These are phyloP conservation scores for Cephus spinipes DNA, from an alignment of 2,888 invertebrate species.

Conservation along the genomic window DNA sequence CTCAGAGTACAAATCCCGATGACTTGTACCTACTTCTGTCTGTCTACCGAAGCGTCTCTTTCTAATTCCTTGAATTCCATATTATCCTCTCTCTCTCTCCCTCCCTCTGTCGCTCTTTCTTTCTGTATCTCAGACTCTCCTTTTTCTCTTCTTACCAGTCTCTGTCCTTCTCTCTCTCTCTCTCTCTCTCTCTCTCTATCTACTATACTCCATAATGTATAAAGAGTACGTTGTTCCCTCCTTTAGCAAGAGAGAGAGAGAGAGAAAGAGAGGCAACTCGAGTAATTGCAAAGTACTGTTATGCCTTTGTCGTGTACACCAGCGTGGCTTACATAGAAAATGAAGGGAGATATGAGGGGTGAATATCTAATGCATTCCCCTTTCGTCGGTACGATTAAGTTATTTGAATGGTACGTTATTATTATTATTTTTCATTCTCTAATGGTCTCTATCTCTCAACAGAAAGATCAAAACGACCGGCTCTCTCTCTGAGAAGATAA, in stretches of 20 bases:
- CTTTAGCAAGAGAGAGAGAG: not conserved
- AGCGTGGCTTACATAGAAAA: not conserved
- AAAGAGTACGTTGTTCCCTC: not conserved
- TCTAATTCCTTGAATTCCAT: not conserved
- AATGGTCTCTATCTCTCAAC: not conserved
- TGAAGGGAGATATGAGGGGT: not conserved
- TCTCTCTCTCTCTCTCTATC: slow-evolving; percentile 14
- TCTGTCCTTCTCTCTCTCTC: slow-evolving; percentile 15
- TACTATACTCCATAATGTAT: not conserved
- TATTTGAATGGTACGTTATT: not conserved
- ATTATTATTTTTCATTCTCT: not conserved
- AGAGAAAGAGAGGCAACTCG: slow-evolving; percentile 24
- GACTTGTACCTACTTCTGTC: slow-evolving; percentile 21
- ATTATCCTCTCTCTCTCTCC: not conserved
- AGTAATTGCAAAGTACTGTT: slow-evolving; percentile 43
- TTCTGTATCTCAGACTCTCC: slow-evolving; percentile 5
- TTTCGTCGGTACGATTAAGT: not conserved
- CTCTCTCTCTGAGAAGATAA: not conserved
- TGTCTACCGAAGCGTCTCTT: not conserved
- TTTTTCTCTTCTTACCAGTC: not conserved
- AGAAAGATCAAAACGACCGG: not conserved
- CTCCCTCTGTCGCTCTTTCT: slow-evolving; percentile 19
- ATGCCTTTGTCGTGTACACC: slow-evolving; percentile 34
- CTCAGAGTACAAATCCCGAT: slow-evolving; percentile 33
- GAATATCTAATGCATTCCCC: not conserved